A percentile compares a stretch with the other conserved stretches of the same genome.
Conservation (phyloP, 2,888 invertebrate species). For the Drosophila nr. fundita region DNA sequence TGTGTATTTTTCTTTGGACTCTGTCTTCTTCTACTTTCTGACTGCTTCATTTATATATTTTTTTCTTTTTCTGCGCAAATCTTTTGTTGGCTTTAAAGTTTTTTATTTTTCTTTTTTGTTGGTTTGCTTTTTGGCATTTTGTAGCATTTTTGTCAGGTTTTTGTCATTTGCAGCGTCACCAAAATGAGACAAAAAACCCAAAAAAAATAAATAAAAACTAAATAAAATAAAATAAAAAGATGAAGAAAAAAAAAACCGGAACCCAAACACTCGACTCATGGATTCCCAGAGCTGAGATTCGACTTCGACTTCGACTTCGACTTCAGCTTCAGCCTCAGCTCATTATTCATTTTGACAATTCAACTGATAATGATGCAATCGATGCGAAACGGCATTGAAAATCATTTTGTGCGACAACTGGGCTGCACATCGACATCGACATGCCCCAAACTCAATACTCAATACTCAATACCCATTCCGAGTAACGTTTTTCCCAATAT, state of each 20-base stretch:
- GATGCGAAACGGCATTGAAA: slow-evolving; percentile 75
- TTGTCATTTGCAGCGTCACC: slow-evolving; percentile 73
- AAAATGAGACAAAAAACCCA: slow-evolving; percentile 29
- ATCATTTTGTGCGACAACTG: slow-evolving; percentile 65
- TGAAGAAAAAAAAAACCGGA: slow-evolving; percentile 47
- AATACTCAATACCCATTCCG: background rate
- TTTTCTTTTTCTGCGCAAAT: slow-evolving; percentile 14
- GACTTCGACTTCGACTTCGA: background rate
- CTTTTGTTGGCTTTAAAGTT: slow-evolving; percentile 56
- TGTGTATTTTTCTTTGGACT: slow-evolving; percentile 25
- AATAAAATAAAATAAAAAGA: slow-evolving; percentile 12
- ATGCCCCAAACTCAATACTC: background rate
- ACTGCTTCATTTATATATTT: slow-evolving; percentile 11
- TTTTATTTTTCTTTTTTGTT: slow-evolving; percentile 7
- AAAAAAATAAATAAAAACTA: slow-evolving; percentile 15
- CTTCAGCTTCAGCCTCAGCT: slow-evolving; percentile 35
- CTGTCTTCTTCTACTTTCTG: slow-evolving; percentile 14
- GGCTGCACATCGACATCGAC: slow-evolving; percentile 23
- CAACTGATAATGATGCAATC: slow-evolving; percentile 85
- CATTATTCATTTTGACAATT: slow-evolving; percentile 85
- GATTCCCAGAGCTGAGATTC: slow-evolving; percentile 19
- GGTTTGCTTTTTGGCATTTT: slow-evolving; percentile 48
- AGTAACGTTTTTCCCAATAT: background rate
- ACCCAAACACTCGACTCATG: slow-evolving; percentile 52
- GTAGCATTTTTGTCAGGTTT: slow-evolving; percentile 70